Base-by-base conservation (phyloP, 2,797 vertebrate species). In the Poliocrania exsul region DNA sequence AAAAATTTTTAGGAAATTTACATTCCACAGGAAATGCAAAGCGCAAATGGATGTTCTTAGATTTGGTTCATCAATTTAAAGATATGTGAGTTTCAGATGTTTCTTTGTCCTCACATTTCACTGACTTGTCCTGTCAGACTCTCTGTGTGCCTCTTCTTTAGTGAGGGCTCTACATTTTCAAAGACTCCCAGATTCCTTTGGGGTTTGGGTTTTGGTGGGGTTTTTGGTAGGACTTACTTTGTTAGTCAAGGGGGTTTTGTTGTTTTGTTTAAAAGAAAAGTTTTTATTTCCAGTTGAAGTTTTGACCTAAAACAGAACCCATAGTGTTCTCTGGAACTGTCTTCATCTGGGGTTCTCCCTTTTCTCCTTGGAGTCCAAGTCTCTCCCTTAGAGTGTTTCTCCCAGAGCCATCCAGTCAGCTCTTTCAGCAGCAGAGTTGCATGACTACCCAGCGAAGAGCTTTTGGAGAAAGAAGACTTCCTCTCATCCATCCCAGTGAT, bases 41-140 rank as follows among this genome's bases (percentile, higher is more conserved):
- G 5, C 13, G 13, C 35, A 83, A 54, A 56, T 23, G 2, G 0
- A 0, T 53, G 2, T 37, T 17, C 31, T 53, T 69, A 56, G 23
- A 51, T 65, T 64, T 58, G 4, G 3, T n/a, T 74, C 38, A 61
- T 74, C 13, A 23, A 1, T 54, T 47, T 79, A 51, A 62, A 17
- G 2, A 29, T 11, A 42, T 10, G 1, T 0, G 1, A 47, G 12
- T 33, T 7, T 53, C n/a, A 67, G 61, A 9, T 6, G 15, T 62
- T 53, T 71, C 18, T 65, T 73, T 80, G 7, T 56, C 20, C 18
- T 46, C 25, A 58, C 3, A 18, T 72, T 86, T 81, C 42, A 18
- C 11, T 53, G 46, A 16, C 14, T 77, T 67, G 6, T 44, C 19
- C 8, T 60, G 4, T 9, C 16, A 70, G 46, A 29, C 14, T 44